Evolutionary conservation across 2,797 vertebrate species (phyloP), one percentile per base, ranked within the genome.

Genomic region (Thaleichthys pacificus): DNA sequence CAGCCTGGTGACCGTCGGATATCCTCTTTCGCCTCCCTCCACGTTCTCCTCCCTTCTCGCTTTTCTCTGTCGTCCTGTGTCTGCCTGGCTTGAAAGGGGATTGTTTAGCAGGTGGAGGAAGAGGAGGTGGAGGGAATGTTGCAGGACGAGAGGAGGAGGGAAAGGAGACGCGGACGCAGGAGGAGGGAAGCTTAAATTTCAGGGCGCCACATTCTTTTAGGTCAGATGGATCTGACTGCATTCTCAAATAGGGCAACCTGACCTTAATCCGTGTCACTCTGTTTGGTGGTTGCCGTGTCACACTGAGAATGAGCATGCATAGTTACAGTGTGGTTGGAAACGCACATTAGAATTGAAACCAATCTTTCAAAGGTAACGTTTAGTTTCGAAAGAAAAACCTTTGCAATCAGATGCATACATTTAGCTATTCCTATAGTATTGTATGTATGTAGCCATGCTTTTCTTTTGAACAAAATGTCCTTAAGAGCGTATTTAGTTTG

Each of bases 21-120:
- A 47, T 88, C 80, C 64, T 61, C 66, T 87, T 82, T 82, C 84
- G 75, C 60, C 75, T 49, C 19, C 30, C 54, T 12, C 38, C 56
- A 1, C 68, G 56, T 64, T 56, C 35, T 74, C 70, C 51, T 61
- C 15, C 12, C 0, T 61, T 66, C 61, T 51, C 60, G 47, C 8
- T 63, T 19, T 51, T 30, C 9, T 77, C 60, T 61, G 42, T 19
- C 68, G 42, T 60, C 26, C 28, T 8, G 42, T 14, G 42, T 47
- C 42, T 47, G 42, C 9, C 15, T 19, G 26, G 15, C 57, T 58
- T 24, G 26, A 57, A 28, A 70, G 62, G 26, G 28, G 57, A 9
- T 60, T 68, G 6, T 42, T 14, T 12, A 17, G 3, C 22, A 69
- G 67, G 14, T 17, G 14, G 19, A 56, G 24, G 64, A 38, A 42